phyloP scores from a whole-genome alignment of 2,797 vertebrate species.

The Molothrus aeneus region DNA sequence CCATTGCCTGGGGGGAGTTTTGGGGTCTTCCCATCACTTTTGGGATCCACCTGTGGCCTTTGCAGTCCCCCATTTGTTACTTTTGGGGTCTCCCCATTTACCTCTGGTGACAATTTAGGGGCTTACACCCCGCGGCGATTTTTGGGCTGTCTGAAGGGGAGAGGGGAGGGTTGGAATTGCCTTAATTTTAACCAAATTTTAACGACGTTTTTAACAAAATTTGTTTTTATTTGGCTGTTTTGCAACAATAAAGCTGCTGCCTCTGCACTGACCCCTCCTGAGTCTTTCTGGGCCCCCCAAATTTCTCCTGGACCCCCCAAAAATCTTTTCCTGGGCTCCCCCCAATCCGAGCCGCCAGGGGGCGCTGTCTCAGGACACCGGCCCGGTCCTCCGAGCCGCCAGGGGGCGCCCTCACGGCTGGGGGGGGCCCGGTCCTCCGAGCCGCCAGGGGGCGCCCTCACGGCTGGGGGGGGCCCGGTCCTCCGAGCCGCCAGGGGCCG shows the following conservation, averaged over 20 bases:
- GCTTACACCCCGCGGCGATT: not conserved
- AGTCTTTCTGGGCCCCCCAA: too few species aligned
- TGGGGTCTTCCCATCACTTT: not conserved
- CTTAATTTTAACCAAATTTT: not conserved
- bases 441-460: too few species aligned
- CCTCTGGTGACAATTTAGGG: not conserved
- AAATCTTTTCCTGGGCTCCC: too few species aligned
- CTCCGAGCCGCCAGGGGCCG: too few species aligned
- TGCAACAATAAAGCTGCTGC: not conserved
- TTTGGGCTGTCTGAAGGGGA: not conserved
- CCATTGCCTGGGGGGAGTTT: not conserved
- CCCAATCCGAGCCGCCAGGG: too few species aligned
- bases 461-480: too few species aligned
- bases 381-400: too few species aligned
- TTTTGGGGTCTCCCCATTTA: not conserved
- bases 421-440: too few species aligned
- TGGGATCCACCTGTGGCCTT: not conserved
- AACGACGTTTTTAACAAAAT: fast-evolving
- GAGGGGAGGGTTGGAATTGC: not conserved
- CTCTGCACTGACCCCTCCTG: too few species aligned
- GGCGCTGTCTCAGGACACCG: too few species aligned
- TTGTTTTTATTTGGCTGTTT: not conserved
- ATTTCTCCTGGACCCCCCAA: not conserved
- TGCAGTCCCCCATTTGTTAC: not conserved
- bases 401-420: too few species aligned